A percentile compares a stretch with the other conserved stretches of the same genome.
Evolutionary conservation across 2,113 vertebrate species (phyloP).

Genomic region (Aptenodytes patagonicus): DNA sequence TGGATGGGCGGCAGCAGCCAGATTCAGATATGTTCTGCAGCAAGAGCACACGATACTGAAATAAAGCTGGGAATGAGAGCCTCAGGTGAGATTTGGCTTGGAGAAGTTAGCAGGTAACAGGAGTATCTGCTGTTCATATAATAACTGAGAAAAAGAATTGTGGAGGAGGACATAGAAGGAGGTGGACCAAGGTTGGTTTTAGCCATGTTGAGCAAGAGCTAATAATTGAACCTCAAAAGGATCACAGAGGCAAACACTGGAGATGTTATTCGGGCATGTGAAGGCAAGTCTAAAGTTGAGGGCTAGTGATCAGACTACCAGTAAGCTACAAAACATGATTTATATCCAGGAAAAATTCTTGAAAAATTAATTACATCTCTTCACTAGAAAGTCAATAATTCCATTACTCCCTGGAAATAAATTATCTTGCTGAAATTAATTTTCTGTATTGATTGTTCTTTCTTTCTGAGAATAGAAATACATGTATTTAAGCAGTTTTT

Average conservation of each 20-base stretch:
- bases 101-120: background rate
- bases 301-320: background rate
- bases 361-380: background rate
- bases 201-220: background rate
- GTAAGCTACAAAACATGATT: background rate
- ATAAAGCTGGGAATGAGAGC: background rate
- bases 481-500: conserved; percentile 6
- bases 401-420: conserved; percentile 7
- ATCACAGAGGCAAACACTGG: background rate
- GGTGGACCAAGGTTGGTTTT: background rate
- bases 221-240: background rate
- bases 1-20: background rate
- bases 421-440: conserved; percentile 16
- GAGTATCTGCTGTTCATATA: background rate
- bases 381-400: conserved; percentile 18
- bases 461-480: conserved; percentile 23
- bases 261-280: background rate
- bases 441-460: conserved; percentile 25
- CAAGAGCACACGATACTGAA: background rate
- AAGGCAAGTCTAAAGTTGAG: background rate
- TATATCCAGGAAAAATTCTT: background rate
- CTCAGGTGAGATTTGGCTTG: background rate
- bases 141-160: background rate
- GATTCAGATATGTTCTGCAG: background rate
- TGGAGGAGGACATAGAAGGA: background rate